These are phyloP conservation scores for Heliconius charithonia DNA, from an alignment of 2,888 invertebrate species.

Conservation along the genomic window DNA sequence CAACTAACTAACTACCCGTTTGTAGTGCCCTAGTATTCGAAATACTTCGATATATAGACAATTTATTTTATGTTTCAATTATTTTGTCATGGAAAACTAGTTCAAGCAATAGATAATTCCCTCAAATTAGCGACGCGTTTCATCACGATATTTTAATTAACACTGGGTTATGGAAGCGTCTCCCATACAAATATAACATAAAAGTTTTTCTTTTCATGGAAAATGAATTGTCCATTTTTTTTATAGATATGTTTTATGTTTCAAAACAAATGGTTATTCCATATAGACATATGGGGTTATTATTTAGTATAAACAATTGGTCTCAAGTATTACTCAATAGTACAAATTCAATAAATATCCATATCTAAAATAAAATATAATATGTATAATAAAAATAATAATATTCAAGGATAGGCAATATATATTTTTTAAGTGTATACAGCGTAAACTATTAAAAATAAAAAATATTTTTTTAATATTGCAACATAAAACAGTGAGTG, in stretches of 20 bases:
- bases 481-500: conserved; percentile 20
- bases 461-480: background rate
- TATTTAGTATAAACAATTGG: background rate
- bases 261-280: too few relatives aligned
- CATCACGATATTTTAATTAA: conserved; percentile 6
- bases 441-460: background rate
- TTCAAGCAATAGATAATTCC: background rate
- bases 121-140: conserved; percentile 9
- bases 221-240: background rate
- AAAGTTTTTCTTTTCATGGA: background rate
- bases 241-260: too few relatives aligned
- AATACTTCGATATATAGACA: conserved; percentile 2
- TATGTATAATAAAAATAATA: background rate
- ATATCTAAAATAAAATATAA: background rate
- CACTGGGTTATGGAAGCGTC: background rate
- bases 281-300: too few relatives aligned
- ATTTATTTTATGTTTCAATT: conserved; percentile 4
- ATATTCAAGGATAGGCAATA: conserved; percentile 12
- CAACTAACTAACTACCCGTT: too few relatives aligned
- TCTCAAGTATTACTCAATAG: background rate
- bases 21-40: background rate
- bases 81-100: conserved; percentile 13
- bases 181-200: background rate
- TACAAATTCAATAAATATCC: background rate
- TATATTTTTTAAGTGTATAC: background rate